A percentile compares a stretch with the other conserved stretches of the same genome.
Evolutionary conservation across 2,113 vertebrate genomes (phyloP).

Genomic region (Nycticryphes semicollaris): DNA sequence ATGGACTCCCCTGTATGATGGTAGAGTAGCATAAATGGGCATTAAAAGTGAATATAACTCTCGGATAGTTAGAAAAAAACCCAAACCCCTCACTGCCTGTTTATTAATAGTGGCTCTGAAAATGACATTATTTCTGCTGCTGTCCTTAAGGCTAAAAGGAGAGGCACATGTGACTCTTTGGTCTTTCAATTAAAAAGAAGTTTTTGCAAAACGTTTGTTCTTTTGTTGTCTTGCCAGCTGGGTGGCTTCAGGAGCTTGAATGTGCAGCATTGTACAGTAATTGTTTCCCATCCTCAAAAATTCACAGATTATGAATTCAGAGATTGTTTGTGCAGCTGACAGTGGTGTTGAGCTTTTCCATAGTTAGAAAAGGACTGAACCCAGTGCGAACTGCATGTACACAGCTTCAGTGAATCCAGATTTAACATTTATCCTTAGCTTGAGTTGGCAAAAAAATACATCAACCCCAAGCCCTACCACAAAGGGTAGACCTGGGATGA

Average conservation of each 20-base stretch:
- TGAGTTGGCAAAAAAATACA: neutral
- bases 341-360: neutral
- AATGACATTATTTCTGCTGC: neutral
- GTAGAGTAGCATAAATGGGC: neutral
- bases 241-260: neutral
- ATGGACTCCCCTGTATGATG: neutral
- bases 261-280: neutral
- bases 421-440: neutral
- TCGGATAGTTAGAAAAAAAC: neutral
- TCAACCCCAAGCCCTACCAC: neutral
- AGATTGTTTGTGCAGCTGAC: neutral
- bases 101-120: neutral
- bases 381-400: neutral
- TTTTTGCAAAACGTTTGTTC: slow-evolving; percentile 17
- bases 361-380: neutral
- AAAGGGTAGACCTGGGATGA: neutral
- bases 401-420: neutral
- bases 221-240: slow-evolving; percentile 20
- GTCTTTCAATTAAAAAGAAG: slow-evolving; percentile 13
- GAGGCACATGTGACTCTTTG: neutral
- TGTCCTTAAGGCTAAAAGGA: slow-evolving; percentile 3
- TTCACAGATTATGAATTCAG: neutral
- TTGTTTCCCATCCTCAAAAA: slow-evolving; percentile 2
- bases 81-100: neutral
- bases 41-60: neutral